A percentile compares a stretch with the other conserved stretches of the same genome.
phyloP scores from a whole-genome alignment of 1,140 invertebrate species.

The Cecropterus lyciades region DNA sequence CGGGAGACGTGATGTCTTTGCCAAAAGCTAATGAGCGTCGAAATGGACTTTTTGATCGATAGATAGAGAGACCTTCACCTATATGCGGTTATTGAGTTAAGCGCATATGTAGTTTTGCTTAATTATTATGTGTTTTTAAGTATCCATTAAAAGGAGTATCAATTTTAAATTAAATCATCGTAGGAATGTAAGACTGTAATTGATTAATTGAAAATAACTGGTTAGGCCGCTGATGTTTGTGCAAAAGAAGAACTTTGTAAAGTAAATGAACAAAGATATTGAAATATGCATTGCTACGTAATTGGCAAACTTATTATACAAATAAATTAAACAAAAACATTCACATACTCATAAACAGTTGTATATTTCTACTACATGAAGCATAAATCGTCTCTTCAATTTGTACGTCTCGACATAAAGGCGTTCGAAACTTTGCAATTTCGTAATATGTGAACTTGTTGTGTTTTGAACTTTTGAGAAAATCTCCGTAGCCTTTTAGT shows the following conservation, averaged over 20 bases:
- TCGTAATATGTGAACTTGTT: not conserved
- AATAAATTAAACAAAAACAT: no score
- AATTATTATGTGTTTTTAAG: conserved; percentile 8
- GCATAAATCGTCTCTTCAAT: not conserved
- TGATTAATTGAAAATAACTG: not conserved
- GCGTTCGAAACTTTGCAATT: no score
- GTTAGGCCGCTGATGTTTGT: not conserved
- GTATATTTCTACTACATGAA: no score
- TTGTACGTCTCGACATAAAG: conserved; percentile 1
- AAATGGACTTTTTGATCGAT: conserved; percentile 42
- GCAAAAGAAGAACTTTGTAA: no score
- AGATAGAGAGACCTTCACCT: conserved; percentile 46
- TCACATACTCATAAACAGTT: no score
- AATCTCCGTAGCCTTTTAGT: conserved; percentile 5
- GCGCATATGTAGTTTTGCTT: conserved; percentile 3
- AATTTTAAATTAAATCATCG: not conserved
- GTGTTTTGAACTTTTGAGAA: conserved; percentile 11
- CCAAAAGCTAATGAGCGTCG: conserved; percentile 44
- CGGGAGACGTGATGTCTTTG: conserved; percentile 27
- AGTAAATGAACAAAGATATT: conserved; percentile 8
- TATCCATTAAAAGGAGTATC: not conserved
- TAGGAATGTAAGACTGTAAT: not conserved
- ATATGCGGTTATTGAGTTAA: conserved; percentile 21
- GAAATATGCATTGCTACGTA: no score
- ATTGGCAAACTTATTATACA: no score